Evolutionary conservation across 2,113 vertebrate species (phyloP).

Genomic region (Tretioscincus oriximinensis): DNA sequence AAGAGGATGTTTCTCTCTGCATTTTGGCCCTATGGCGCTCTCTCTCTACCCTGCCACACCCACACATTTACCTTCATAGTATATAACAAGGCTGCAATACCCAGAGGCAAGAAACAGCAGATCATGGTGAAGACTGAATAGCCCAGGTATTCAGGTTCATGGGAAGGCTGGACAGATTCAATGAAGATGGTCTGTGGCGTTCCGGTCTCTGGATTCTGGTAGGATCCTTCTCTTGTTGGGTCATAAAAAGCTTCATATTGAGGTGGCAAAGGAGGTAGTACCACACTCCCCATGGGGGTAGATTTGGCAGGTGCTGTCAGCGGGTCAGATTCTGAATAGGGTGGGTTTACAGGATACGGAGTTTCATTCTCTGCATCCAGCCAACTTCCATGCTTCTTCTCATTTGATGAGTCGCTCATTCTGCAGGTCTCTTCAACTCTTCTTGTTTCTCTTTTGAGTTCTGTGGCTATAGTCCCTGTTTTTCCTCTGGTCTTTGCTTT

Average conservation of each 20-base stretch:
- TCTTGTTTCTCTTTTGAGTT: too few species aligned
- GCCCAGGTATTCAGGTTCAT: slow-evolving; percentile 68
- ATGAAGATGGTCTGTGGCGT: background rate
- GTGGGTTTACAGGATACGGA: background rate
- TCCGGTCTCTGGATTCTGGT: background rate
- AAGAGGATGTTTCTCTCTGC: too few species aligned
- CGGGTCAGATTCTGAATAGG: background rate
- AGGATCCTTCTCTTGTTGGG: background rate
- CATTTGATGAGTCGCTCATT: background rate
- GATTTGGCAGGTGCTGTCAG: background rate
- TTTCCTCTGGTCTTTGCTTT: too few species aligned
- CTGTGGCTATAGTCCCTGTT: background rate
- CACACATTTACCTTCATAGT: slow-evolving; percentile 70
- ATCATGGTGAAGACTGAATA: slow-evolving; percentile 80
- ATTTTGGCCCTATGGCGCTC: too few species aligned
- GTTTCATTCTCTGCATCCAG: background rate
- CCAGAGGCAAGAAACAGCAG: slow-evolving; percentile 78
- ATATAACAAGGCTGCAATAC: slow-evolving; percentile 72
- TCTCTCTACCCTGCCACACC: background rate
- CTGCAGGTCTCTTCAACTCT: background rate
- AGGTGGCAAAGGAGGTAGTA: too few species aligned
- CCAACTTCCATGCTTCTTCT: background rate
- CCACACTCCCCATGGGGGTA: background rate
- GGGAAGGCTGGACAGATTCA: background rate
- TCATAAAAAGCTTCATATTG: background rate